phyloP scores from a whole-genome alignment of 1,140 invertebrate species.

The Muscidifurax raptorellus region DNA sequence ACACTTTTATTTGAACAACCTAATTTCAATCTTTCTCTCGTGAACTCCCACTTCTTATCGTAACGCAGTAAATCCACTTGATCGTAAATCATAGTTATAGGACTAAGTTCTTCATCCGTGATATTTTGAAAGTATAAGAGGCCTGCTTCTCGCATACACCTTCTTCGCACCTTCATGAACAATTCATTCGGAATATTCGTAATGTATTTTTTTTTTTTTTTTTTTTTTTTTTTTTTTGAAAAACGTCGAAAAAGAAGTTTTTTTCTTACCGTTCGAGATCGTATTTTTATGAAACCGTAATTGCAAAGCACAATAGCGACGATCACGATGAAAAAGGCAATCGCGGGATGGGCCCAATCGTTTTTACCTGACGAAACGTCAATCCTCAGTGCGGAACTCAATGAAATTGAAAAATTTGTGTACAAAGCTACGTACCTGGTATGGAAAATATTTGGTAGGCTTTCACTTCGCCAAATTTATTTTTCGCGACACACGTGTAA shows the following conservation, averaged over 20 bases:
- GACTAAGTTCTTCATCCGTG: neutral
- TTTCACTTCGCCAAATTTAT: neutral
- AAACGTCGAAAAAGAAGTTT: too few species aligned
- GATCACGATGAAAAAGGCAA: neutral
- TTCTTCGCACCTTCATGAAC: neutral
- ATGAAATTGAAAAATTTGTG: too few species aligned
- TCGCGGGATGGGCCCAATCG: neutral
- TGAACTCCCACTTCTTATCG: conserved; percentile 92
- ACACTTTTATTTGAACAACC: conserved; percentile 75
- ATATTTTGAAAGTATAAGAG: neutral
- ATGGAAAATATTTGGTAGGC: neutral
- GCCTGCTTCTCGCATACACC: neutral
- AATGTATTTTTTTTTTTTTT: too few species aligned
- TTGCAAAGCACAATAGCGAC: neutral
- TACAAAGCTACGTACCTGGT: neutral
- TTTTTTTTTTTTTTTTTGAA: too few species aligned
- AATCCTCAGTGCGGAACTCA: too few species aligned
- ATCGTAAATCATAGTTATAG: conserved; percentile 77
- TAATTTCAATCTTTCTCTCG: conserved; percentile 86
- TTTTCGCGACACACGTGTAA: neutral
- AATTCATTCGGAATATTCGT: too few species aligned
- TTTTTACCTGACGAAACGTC: neutral
- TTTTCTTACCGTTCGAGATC: neutral
- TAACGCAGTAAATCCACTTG: conserved; percentile 96
- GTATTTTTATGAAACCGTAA: neutral